These are phyloP conservation scores for Puntigrus tetrazona DNA, from an alignment of 2,113 vertebrate genomes.

Conservation along the genomic window DNA sequence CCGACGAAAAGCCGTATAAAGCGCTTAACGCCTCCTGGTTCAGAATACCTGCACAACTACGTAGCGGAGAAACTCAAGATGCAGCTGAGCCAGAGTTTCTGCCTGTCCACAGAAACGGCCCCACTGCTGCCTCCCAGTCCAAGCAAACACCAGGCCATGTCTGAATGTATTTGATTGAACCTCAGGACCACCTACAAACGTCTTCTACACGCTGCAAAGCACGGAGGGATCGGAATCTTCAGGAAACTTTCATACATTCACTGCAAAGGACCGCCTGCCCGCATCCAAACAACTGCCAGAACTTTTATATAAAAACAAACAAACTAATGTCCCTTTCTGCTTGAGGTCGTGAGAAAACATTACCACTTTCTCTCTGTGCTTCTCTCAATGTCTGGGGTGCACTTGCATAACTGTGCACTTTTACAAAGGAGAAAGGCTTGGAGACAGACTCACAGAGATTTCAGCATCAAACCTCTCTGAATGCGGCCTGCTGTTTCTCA, in stretches of 20 bases:
- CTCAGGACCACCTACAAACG: constrained; percentile 18
- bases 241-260: not conserved
- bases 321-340: not conserved
- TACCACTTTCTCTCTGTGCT: not conserved
- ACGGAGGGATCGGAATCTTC: not conserved
- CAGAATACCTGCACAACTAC: constrained; percentile 87
- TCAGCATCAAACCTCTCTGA: not conserved
- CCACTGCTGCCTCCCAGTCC: constrained; percentile 67
- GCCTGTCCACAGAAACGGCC: constrained; percentile 72
- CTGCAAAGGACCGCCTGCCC: not conserved
- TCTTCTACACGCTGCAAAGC: not conserved
- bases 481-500: not conserved
- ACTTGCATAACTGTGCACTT: constrained; percentile 8
- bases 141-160: constrained; percentile 75
- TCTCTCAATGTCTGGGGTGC: constrained; percentile 14
- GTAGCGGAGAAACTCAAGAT: constrained; percentile 87
- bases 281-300: not conserved
- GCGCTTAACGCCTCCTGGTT: constrained; percentile 82
- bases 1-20: constrained; percentile 81
- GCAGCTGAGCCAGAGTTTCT: constrained; percentile 74
- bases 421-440: not conserved
- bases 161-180: constrained; percentile 69
- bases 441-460: not conserved
- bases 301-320: not conserved
- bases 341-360: not conserved